Conservation (phyloP, 2,797 vertebrate species). For the Numenius phaeopus region DNA sequence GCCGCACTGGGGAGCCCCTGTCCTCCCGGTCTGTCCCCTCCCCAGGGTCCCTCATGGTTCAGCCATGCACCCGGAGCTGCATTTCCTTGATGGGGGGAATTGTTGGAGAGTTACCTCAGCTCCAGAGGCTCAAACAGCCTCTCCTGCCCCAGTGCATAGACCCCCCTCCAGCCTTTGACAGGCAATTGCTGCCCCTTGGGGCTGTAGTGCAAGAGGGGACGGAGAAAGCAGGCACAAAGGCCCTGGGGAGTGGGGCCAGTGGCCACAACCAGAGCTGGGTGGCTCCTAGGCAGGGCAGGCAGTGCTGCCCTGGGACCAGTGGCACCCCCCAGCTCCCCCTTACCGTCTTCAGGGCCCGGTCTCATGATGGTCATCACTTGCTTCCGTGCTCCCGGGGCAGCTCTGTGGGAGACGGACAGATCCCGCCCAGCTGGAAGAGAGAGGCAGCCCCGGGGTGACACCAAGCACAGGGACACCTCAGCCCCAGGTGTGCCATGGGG, state of each 20-base stretch:
- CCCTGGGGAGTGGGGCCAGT: not conserved
- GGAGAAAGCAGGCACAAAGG: not conserved
- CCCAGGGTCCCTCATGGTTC: accelerated
- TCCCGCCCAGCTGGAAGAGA: not conserved
- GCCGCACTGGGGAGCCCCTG: not conserved
- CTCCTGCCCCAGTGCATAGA: not conserved
- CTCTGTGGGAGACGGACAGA: not conserved
- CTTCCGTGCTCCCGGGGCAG: conserved; percentile 24
- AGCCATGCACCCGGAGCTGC: accelerated
- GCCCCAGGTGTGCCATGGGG: not conserved
- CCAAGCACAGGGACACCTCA: accelerated
- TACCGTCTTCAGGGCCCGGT: conserved; percentile 80
- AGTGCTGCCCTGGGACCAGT: not conserved
- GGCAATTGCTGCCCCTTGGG: not conserved
- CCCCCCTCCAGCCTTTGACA: not conserved
- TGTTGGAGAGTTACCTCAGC: not conserved
- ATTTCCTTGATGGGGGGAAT: accelerated
- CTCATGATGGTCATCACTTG: conserved; percentile 79
- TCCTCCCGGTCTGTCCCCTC: not conserved
- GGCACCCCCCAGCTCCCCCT: not conserved
- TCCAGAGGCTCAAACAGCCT: not conserved
- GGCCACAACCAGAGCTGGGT: not conserved
- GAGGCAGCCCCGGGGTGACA: not conserved
- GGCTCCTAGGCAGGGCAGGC: too few relatives aligned
- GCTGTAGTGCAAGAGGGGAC: not conserved